These are phyloP conservation scores for Myodes glareolus DNA, from an alignment of 2,113 vertebrate genomes.

Conservation along the genomic window DNA sequence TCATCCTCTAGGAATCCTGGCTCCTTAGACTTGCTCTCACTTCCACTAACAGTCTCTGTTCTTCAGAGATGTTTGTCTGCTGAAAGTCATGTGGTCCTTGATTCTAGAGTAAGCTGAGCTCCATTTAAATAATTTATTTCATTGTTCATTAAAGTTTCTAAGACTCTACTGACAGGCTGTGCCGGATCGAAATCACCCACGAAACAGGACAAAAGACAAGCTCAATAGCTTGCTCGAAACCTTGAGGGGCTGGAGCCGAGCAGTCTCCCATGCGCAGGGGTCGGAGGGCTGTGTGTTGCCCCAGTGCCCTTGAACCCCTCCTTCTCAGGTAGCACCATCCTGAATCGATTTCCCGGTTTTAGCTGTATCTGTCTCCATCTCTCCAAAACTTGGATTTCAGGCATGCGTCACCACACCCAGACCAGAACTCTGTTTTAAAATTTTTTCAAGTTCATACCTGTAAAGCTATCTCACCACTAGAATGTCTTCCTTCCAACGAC, in stretches of 20 bases:
- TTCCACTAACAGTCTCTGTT: not conserved
- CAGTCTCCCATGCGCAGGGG: not conserved
- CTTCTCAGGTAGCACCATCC: not conserved
- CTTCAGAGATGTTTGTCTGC: constrained; percentile 19
- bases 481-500: constrained; percentile 23
- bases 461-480: not conserved
- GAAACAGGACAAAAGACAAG: not conserved
- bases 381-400: no score
- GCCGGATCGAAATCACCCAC: not conserved
- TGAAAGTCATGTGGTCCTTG: no score
- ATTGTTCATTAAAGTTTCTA: not conserved
- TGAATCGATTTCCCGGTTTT: not conserved
- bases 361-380: not conserved
- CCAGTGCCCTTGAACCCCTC: not conserved
- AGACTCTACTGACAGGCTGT: constrained; percentile 3
- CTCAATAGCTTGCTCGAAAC: not conserved
- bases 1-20: not conserved
- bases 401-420: not conserved
- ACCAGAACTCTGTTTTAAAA: not conserved
- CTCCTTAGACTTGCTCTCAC: not conserved
- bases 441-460: not conserved
- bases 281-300: not conserved
- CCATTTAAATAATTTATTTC: constrained; percentile 24
- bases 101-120: constrained; percentile 32
- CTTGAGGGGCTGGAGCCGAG: not conserved